Percentiles rank a stretch among this genome's conserved stretches.
Evolutionary conservation across 2,113 vertebrate genomes (phyloP).

Genomic region (Hyperoodon ampullatus): DNA sequence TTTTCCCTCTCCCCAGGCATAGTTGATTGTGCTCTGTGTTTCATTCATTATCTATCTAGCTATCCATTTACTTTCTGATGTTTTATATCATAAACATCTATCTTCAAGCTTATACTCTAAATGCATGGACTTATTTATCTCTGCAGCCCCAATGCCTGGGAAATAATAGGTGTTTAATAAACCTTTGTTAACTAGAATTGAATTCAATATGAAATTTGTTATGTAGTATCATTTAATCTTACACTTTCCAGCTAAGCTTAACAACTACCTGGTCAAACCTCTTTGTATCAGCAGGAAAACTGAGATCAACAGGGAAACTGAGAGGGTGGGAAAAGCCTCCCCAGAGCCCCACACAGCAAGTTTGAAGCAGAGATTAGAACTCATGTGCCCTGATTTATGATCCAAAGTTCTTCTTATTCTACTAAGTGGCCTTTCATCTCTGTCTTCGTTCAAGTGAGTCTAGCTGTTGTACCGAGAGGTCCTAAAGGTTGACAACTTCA

Average conservation of each 20-base stretch:
- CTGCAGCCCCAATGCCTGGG: neutral
- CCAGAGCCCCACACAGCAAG: neutral
- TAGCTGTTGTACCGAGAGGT: neutral
- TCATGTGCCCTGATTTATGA: neutral
- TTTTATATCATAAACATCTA: constrained; percentile 24
- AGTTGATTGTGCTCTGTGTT: neutral
- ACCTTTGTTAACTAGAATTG: neutral
- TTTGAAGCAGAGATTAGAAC: neutral
- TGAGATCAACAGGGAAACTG: neutral
- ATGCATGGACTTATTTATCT: constrained; percentile 10
- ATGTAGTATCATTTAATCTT: constrained; percentile 22
- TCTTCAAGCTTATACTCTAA: neutral
- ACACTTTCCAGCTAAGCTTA: neutral
- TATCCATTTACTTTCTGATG: neutral
- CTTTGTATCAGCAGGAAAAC: neutral
- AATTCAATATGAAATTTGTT: neutral
- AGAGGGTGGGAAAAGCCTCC: neutral
- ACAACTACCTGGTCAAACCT: neutral
- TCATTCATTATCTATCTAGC: neutral
- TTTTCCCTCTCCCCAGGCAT: neutral
- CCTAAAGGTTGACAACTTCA: neutral
- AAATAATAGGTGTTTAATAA: constrained; percentile 35
- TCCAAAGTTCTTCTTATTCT: neutral
- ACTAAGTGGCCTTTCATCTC: neutral
- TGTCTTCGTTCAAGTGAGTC: neutral